phyloP scores from a whole-genome alignment of 2,113 vertebrate genomes.

The Psophia crepitans region DNA sequence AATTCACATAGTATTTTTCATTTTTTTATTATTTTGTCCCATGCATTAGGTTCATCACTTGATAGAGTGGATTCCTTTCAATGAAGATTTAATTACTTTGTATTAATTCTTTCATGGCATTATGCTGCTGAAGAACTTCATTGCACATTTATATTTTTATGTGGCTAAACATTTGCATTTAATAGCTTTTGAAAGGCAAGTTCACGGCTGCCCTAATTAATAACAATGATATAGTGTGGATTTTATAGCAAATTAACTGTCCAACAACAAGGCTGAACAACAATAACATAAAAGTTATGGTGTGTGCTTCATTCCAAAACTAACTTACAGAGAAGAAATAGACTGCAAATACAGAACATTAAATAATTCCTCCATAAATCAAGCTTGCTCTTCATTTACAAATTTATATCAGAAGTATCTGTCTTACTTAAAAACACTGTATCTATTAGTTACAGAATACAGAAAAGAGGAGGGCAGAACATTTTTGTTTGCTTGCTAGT shows the following conservation, averaged over 20 bases:
- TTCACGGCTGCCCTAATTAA: slow-evolving; percentile 42
- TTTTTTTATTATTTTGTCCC: neutral
- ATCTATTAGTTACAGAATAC: neutral
- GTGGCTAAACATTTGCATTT: slow-evolving; percentile 22
- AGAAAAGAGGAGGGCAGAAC: neutral
- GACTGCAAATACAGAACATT: slow-evolving; percentile 4
- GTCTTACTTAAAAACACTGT: neutral
- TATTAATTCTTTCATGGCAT: slow-evolving; percentile 1
- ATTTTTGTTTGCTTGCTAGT: neutral
- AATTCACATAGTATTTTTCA: neutral
- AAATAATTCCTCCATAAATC: slow-evolving; percentile 43
- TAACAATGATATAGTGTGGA: slow-evolving; percentile 49
- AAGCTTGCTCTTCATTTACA: neutral
- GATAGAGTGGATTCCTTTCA: neutral
- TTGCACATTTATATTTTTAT: slow-evolving; percentile 39
- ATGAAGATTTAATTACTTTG: slow-evolving; percentile 32
- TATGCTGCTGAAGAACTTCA: neutral
- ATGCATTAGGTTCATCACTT: neutral
- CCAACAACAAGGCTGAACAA: slow-evolving; percentile 54
- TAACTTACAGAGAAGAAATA: slow-evolving; percentile 54
- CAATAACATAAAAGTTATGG: slow-evolving; percentile 50
- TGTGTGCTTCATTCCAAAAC: slow-evolving; percentile 48
- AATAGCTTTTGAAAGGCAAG: slow-evolving; percentile 52
- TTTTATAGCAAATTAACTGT: slow-evolving; percentile 68
- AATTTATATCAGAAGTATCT: slow-evolving; percentile 7